Conservation (phyloP, 2,797 vertebrate genomes). For the Morelia viridis region DNA sequence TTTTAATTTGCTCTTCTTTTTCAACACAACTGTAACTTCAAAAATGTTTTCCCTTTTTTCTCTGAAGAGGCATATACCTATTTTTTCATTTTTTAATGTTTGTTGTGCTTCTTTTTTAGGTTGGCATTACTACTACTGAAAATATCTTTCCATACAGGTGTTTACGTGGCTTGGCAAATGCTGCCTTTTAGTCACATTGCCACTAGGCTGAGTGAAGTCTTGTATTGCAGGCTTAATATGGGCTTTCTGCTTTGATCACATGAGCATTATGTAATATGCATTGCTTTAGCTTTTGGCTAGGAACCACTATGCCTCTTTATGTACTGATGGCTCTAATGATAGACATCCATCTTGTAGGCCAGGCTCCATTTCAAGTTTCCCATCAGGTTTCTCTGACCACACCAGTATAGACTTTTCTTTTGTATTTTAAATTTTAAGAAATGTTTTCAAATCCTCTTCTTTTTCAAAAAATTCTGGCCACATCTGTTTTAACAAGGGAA, state of each 20-base stretch:
- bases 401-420: neutral
- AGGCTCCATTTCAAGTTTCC: neutral
- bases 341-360: neutral
- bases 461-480: neutral
- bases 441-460: neutral
- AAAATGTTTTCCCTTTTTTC: neutral
- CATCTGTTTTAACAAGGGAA: neutral
- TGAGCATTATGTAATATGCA: neutral
- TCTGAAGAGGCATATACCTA: neutral
- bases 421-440: neutral
- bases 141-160: neutral
- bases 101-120: neutral
- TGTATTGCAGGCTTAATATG: neutral
- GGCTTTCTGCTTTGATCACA: neutral
- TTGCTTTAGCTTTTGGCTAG: neutral
- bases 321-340: neutral
- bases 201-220: neutral
- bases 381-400: neutral
- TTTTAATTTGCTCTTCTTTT: neutral
- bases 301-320: neutral
- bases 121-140: neutral
- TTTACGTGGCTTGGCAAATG: neutral
- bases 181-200: neutral
- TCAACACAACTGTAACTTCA: neutral
- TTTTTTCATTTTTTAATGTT: neutral